Base-by-base conservation (phyloP, 2,888 invertebrate species). In the Tridacna crocea region DNA sequence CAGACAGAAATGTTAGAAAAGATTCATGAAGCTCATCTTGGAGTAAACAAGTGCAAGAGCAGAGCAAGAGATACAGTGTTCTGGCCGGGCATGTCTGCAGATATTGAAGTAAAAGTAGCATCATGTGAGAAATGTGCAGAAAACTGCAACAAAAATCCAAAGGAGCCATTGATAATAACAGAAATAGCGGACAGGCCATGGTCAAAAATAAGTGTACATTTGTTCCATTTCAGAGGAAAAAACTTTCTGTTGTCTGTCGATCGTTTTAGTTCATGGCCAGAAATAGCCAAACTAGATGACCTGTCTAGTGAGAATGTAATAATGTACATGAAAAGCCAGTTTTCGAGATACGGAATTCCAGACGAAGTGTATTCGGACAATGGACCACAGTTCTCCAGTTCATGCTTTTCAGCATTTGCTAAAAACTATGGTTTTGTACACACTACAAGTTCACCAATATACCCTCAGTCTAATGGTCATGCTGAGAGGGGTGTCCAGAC, bases 11-110 rank as follows among this genome's bases (percentile, higher is more conserved):
- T 82, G 79, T 73, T 82, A 19, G 36, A 82, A 2, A 75, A 27
- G 68, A 79, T 78, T 51, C 76, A 80, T 73, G 60, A 70, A n/a
- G n/a, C n/a, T n/a, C n/a, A n/a, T n/a, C n/a, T n/a, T n/a, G 77
- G 80, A 11, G 74, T 80, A 26, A 65, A 61, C 8, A 84, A 82
- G 51, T 79, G 79, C 36, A 84, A 75, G 55, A 22, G 58, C 19
- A 74, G 83, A 66, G 75, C n/a, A n/a, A n/a, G n/a, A 22, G 75
- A 75, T 76, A 70, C 26, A 15, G 55, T 77, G 66, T 70, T 80
- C 48, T 83, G 75, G 77, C 58, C 75, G 10, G 68, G 70, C 36
- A 81, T 79, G 76, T 22, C 26, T 60, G 10, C 27, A 70, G 74
- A 79, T 19, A 76, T 81, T 46, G 66, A 75, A 46, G 55, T 76